phyloP scores from a whole-genome alignment of 2,797 vertebrate species.

The Catharus ustulatus region DNA sequence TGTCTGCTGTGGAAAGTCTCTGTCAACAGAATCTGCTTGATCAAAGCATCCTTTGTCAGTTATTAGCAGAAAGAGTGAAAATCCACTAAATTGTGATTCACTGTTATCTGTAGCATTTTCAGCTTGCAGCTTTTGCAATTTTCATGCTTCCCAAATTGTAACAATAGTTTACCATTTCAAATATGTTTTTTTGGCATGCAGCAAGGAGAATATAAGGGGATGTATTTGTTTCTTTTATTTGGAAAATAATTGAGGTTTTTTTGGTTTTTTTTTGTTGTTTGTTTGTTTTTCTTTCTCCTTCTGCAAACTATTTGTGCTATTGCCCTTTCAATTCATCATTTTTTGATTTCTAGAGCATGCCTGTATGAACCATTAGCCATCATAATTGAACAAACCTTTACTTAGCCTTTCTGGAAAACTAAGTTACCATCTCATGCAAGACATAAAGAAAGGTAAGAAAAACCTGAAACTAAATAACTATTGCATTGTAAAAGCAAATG shows the following conservation, averaged over 20 bases:
- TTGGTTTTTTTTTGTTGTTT: background rate
- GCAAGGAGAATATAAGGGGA: background rate
- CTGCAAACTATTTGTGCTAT: background rate
- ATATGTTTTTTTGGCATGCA: conserved; percentile 48
- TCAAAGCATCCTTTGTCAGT: conserved; percentile 75
- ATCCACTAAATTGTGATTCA: conserved; percentile 68
- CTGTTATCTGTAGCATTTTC: conserved; percentile 67
- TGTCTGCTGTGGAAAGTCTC: conserved; percentile 69
- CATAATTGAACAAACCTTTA: background rate
- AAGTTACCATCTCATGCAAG: background rate
- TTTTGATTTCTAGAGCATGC: background rate
- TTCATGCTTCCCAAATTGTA: conserved; percentile 74
- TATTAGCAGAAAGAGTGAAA: conserved; percentile 73
- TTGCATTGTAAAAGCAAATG: background rate
- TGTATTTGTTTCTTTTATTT: conserved; percentile 32
- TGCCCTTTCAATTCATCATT: background rate
- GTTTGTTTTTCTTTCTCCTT: background rate
- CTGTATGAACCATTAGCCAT: background rate
- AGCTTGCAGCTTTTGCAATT: conserved; percentile 70
- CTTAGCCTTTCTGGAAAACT: background rate
- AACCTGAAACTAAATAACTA: background rate
- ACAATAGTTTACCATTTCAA: conserved; percentile 69
- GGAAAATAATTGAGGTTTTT: background rate
- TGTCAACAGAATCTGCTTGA: conserved; percentile 74
- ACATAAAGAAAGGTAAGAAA: background rate